Evolutionary conservation across 2,888 invertebrate genomes (phyloP).

Genomic region (Agrilus cyanescens): DNA sequence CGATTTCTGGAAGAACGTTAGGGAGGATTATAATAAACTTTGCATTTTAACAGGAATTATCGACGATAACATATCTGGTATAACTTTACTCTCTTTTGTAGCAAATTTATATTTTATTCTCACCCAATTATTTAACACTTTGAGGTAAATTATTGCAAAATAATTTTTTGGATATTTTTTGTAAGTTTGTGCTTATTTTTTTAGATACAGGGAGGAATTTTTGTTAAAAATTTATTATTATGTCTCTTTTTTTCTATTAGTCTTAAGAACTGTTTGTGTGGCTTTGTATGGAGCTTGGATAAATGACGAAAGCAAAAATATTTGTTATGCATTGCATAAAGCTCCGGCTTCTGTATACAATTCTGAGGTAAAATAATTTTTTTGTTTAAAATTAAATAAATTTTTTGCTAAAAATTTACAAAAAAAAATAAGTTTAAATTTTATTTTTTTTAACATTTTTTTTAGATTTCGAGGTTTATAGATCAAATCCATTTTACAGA

Average conservation of each 20-base stretch:
- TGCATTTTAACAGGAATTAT: slow-evolving; percentile 47
- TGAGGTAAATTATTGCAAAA: slow-evolving; percentile 37
- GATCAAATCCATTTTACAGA: slow-evolving; percentile 28
- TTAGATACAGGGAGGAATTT: too few relatives aligned
- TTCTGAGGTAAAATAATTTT: slow-evolving; percentile 17
- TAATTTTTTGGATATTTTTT: too few relatives aligned
- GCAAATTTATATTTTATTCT: slow-evolving; percentile 64
- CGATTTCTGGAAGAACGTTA: slow-evolving; percentile 44
- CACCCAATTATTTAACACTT: slow-evolving; percentile 53
- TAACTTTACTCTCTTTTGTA: slow-evolving; percentile 53
- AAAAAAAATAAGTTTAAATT: background rate
- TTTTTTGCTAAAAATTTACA: too few relatives aligned
- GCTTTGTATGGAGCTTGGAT: slow-evolving; percentile 28
- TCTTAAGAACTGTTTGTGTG: slow-evolving; percentile 24
- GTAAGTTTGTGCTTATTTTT: too few relatives aligned
- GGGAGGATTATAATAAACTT: slow-evolving; percentile 53
- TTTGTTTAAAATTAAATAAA: background rate
- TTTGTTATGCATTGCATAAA: slow-evolving; percentile 42
- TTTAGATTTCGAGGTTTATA: slow-evolving; percentile 28
- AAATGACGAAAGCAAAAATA: slow-evolving; percentile 27
- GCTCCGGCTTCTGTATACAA: slow-evolving; percentile 52
- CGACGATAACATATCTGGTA: slow-evolving; percentile 48
- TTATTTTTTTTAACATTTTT: slow-evolving; percentile 17
- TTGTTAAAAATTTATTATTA: too few relatives aligned
- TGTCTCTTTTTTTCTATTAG: slow-evolving; percentile 28